Percentiles rank a stretch among this genome's conserved stretches.
Evolutionary conservation across 2,888 invertebrate genomes (phyloP).

Genomic region (Zygaena filipendulae): DNA sequence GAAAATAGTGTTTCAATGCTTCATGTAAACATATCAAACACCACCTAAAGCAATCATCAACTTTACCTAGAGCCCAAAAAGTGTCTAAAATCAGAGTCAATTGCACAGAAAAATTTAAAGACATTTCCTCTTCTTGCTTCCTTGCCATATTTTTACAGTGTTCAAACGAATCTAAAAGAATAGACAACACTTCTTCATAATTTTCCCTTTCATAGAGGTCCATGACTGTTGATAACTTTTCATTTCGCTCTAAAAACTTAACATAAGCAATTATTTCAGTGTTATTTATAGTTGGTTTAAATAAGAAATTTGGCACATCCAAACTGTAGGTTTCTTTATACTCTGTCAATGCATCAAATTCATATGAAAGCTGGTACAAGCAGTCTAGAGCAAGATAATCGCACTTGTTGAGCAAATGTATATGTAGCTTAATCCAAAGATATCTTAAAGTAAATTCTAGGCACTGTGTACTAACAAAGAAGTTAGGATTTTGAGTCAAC

Average conservation of each 20-base stretch:
- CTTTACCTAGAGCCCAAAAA: slow-evolving; percentile 71
- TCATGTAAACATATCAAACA: slow-evolving; percentile 81
- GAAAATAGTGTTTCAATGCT: slow-evolving; percentile 72
- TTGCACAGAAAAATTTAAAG: slow-evolving; percentile 67
- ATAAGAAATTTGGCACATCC: slow-evolving; percentile 42
- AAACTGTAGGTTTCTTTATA: slow-evolving; percentile 36
- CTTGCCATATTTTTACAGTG: slow-evolving; percentile 53
- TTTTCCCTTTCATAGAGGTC: slow-evolving; percentile 72
- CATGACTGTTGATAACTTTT: slow-evolving; percentile 72
- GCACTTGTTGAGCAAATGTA: slow-evolving; percentile 43
- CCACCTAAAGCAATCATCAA: slow-evolving; percentile 79
- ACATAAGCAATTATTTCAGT: slow-evolving; percentile 40
- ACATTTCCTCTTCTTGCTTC: slow-evolving; percentile 53
- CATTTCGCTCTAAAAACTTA: slow-evolving; percentile 57
- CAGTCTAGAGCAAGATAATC: slow-evolving; percentile 51
- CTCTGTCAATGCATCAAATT: slow-evolving; percentile 56
- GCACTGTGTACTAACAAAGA: slow-evolving; percentile 37
- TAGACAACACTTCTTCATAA: slow-evolving; percentile 73
- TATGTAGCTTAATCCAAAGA: slow-evolving; percentile 54
- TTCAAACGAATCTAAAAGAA: slow-evolving; percentile 76
- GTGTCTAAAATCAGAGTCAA: slow-evolving; percentile 73
- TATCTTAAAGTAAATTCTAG: slow-evolving; percentile 43
- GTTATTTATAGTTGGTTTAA: slow-evolving; percentile 44
- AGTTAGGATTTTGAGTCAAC: slow-evolving; percentile 40
- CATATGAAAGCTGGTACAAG: slow-evolving; percentile 46